phyloP scores from a whole-genome alignment of 2,888 invertebrate genomes.

The Galerucella nymphaeae region DNA sequence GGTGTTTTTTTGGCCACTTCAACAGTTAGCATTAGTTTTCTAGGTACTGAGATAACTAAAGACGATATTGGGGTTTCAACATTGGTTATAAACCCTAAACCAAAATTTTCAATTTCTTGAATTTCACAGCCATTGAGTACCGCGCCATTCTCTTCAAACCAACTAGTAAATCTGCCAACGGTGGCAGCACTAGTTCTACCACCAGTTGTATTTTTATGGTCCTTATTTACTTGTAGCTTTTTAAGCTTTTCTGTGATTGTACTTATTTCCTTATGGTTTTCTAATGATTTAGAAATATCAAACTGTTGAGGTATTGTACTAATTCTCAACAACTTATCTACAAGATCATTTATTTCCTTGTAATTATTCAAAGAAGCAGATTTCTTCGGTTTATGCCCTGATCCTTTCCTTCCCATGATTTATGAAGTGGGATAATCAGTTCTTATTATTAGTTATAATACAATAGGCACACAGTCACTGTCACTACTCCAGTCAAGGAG shows the following conservation, averaged over 20 bases:
- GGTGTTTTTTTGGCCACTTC: slow-evolving; percentile 75
- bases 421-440: neutral
- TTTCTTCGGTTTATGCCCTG: slow-evolving; percentile 43
- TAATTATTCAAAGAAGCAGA: slow-evolving; percentile 38
- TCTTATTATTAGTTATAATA: slow-evolving; percentile 5
- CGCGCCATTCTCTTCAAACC: slow-evolving; percentile 81
- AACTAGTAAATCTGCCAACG: slow-evolving; percentile 77
- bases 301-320: slow-evolving; percentile 63
- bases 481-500: too few species aligned
- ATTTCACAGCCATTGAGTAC: slow-evolving; percentile 79
- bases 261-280: slow-evolving; percentile 77
- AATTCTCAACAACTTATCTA: slow-evolving; percentile 71
- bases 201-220: slow-evolving; percentile 52
- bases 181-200: slow-evolving; percentile 66
- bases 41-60: slow-evolving; percentile 83
- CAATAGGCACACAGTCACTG: neutral
- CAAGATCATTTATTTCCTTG: slow-evolving; percentile 49
- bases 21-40: slow-evolving; percentile 83
- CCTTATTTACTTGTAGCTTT: slow-evolving; percentile 70
- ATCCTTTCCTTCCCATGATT: slow-evolving; percentile 47
- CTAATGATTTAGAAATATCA: slow-evolving; percentile 72
- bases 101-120: slow-evolving; percentile 79
- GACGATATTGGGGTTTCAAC: slow-evolving; percentile 77
- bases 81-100: slow-evolving; percentile 81
- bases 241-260: slow-evolving; percentile 74